phyloP scores from a whole-genome alignment of 2,888 invertebrate genomes.

The Meandrusa payeni region DNA sequence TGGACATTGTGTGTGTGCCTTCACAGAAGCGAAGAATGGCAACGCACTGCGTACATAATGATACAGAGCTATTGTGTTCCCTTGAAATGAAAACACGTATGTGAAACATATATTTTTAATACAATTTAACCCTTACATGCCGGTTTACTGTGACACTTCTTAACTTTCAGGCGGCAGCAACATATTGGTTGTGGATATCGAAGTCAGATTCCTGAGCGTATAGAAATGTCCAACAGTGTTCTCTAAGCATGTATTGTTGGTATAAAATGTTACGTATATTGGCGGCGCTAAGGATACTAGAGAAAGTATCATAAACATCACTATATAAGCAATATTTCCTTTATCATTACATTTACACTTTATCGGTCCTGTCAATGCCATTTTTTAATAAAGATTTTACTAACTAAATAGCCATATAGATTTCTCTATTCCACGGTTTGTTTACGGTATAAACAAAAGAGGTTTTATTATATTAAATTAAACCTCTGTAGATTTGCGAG shows the following conservation, averaged over 20 bases:
- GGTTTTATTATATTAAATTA: too few relatives aligned
- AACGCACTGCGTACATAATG: conserved; percentile 42
- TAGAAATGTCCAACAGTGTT: conserved; percentile 52
- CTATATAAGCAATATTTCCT: conserved; percentile 36
- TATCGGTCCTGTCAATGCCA: conserved; percentile 25
- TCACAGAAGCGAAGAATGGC: conserved; percentile 55
- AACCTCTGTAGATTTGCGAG: too few relatives aligned
- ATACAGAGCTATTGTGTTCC: conserved; percentile 54
- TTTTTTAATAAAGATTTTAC: conserved; percentile 13
- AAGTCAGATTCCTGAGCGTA: conserved; percentile 30
- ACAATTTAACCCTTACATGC: conserved; percentile 2
- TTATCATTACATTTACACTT: conserved; percentile 26
- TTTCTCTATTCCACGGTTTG: too few relatives aligned
- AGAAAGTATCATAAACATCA: conserved; percentile 46
- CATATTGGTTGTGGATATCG: conserved; percentile 26
- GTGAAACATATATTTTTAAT: conserved; percentile 21
- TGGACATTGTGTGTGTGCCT: conserved; percentile 62
- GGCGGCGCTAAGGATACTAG: conserved; percentile 49
- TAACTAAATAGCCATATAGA: conserved; percentile 18
- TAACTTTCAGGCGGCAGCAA: conserved; percentile 28
- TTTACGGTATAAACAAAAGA: too few relatives aligned
- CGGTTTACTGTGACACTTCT: background rate
- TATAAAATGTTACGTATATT: conserved; percentile 52
- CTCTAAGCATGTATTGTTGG: conserved; percentile 43
- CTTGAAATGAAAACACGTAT: conserved; percentile 45